Evolutionary conservation across 2,113 vertebrate genomes (phyloP).

Genomic region (Genyomyrus donnyi): DNA sequence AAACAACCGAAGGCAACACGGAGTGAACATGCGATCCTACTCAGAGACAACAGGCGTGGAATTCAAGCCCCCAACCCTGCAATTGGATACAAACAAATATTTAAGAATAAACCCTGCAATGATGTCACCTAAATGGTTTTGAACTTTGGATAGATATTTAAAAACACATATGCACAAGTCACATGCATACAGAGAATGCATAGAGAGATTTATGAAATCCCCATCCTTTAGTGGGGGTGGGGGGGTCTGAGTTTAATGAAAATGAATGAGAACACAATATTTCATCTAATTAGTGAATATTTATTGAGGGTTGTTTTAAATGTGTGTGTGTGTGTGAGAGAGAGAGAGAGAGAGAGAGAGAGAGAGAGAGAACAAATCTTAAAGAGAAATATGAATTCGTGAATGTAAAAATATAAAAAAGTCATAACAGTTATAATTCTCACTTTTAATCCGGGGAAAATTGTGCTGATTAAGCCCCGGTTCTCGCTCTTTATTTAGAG

Average conservation of each 20-base stretch:
- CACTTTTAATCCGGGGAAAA: not conserved
- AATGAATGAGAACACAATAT: not conserved
- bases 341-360: not conserved
- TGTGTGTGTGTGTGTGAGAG: not conserved
- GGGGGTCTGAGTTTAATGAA: not conserved
- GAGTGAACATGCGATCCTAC: not conserved
- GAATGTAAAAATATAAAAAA: not conserved
- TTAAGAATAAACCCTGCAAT: not conserved
- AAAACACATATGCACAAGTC: not conserved
- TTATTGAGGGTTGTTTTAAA: not conserved
- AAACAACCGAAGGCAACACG: not conserved
- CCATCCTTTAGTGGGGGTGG: not conserved
- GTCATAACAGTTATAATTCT: not conserved
- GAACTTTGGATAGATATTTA: not conserved
- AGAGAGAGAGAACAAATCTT: not conserved
- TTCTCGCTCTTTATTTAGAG: not conserved
- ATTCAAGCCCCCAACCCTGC: not conserved
- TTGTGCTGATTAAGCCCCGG: not conserved
- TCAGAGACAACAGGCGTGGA: not conserved
- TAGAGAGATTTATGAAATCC: not conserved
- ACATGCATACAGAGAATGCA: not conserved
- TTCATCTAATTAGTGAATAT: not conserved
- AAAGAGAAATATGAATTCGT: not conserved
- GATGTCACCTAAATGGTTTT: not conserved
- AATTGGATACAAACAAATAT: not conserved